Conservation (phyloP, 23 tunicate species). For the Corella eumyota region DNA sequence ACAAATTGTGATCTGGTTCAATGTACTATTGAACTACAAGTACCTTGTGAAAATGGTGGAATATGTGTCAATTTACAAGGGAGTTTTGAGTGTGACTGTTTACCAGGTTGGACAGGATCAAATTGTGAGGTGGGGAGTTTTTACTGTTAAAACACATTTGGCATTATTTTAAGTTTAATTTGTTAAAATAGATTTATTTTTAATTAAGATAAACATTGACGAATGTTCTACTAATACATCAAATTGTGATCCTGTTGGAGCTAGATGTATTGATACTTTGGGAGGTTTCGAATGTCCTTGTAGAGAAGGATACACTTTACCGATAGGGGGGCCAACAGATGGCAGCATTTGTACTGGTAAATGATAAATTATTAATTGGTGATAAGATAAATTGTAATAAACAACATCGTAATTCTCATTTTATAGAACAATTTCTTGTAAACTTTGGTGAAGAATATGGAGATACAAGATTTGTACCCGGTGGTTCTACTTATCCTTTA, state of each 20-base stretch:
- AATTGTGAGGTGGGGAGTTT: neutral
- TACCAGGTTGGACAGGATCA: neutral
- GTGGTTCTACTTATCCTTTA: no score
- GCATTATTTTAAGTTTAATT: no score
- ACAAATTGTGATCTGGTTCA: no score
- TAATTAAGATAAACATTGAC: neutral
- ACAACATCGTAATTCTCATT: no score
- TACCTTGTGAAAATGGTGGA: neutral
- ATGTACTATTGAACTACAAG: neutral
- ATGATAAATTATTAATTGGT: no score
- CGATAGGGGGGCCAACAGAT: slow-evolving; percentile 5
- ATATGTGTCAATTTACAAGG: neutral
- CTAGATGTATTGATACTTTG: slow-evolving; percentile 1
- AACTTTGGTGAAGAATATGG: no score
- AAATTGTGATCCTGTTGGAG: neutral
- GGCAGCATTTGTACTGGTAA: slow-evolving; percentile 9
- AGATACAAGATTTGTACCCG: no score
- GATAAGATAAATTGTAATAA: no score
- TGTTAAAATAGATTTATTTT: no score
- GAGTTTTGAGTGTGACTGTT: neutral
- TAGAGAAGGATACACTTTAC: neutral
- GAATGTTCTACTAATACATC: no score
- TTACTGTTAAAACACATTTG: no score
- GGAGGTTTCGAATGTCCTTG: slow-evolving; percentile 7
- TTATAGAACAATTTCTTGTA: no score